A percentile compares a stretch with the other conserved stretches of the same genome.
Evolutionary conservation across 2,888 invertebrate genomes (phyloP).

Genomic region (Gryllus longicercus): DNA sequence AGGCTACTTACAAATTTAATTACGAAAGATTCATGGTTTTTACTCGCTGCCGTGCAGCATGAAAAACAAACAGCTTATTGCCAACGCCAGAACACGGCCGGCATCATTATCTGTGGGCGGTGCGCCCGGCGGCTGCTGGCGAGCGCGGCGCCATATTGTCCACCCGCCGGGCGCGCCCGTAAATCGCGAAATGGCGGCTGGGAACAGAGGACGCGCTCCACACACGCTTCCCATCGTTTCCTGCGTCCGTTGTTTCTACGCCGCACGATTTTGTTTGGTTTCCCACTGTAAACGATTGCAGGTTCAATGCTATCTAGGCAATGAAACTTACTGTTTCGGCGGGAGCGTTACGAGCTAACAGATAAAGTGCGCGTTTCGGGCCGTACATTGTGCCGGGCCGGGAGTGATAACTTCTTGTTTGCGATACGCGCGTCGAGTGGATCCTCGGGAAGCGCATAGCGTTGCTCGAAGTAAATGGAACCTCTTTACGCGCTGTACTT

Average conservation of each 20-base stretch:
- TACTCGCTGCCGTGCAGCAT: background rate
- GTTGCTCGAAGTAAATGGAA: no score
- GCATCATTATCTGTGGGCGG: background rate
- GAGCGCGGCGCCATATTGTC: background rate
- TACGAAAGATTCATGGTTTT: background rate
- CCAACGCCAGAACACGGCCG: background rate
- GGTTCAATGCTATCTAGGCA: conserved; percentile 5
- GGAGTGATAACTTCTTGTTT: no score
- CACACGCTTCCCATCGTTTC: background rate
- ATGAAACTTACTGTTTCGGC: background rate
- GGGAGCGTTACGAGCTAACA: background rate
- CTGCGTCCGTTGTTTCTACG: background rate
- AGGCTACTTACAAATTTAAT: background rate
- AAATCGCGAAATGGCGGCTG: background rate
- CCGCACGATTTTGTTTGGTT: background rate
- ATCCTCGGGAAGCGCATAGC: no score
- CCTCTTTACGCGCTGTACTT: no score
- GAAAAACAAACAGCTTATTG: background rate
- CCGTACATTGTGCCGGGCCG: no score
- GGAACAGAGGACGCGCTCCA: background rate
- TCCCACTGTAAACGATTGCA: background rate
- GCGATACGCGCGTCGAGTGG: no score
- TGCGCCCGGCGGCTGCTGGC: background rate
- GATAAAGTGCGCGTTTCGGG: background rate
- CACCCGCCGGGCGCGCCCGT: background rate